phyloP scores from a whole-genome alignment of 1,140 invertebrate species.

The Zaprionus tsacasi region DNA sequence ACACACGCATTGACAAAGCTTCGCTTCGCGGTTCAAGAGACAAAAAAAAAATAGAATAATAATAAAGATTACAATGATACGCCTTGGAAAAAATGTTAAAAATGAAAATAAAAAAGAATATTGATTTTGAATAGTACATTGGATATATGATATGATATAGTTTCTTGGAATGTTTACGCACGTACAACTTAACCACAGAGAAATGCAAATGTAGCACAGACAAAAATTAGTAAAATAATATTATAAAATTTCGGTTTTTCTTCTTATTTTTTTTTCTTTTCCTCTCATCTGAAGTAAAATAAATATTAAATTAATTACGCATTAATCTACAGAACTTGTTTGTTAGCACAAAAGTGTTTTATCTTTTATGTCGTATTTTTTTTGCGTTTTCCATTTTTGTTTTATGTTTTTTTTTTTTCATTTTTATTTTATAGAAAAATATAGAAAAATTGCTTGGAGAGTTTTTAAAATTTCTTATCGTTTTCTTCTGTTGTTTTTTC shows the following conservation, averaged over 20 bases:
- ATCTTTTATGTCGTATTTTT: constrained; percentile 22
- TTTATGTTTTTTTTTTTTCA: constrained; percentile 37
- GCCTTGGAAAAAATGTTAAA: constrained; percentile 8
- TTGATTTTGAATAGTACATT: constrained; percentile 6
- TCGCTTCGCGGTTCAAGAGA: constrained; percentile 24
- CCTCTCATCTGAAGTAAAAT: constrained; percentile 18
- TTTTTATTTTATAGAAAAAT: constrained; percentile 68
- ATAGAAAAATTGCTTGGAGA: constrained; percentile 54
- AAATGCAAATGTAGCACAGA: constrained; percentile 46
- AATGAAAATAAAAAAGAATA: constrained; percentile 17
- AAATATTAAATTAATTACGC: constrained; percentile 42
- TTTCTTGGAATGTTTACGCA: constrained; percentile 29
- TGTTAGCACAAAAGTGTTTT: constrained; percentile 59
- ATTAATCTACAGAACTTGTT: constrained; percentile 24
- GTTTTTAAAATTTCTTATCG: constrained; percentile 12
- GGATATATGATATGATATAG: not conserved
- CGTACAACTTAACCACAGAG: constrained; percentile 35
- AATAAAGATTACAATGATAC: constrained; percentile 32
- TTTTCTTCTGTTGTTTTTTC: constrained; percentile 10
- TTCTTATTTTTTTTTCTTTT: not conserved
- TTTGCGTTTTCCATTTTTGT: constrained; percentile 45
- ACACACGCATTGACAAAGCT: constrained; percentile 58
- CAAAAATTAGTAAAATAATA: constrained; percentile 31
- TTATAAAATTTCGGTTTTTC: not conserved
- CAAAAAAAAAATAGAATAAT: constrained; percentile 11